A percentile compares a stretch with the other conserved stretches of the same genome.
phyloP scores from a whole-genome alignment of 2,113 vertebrate species.

The Zeus faber region DNA sequence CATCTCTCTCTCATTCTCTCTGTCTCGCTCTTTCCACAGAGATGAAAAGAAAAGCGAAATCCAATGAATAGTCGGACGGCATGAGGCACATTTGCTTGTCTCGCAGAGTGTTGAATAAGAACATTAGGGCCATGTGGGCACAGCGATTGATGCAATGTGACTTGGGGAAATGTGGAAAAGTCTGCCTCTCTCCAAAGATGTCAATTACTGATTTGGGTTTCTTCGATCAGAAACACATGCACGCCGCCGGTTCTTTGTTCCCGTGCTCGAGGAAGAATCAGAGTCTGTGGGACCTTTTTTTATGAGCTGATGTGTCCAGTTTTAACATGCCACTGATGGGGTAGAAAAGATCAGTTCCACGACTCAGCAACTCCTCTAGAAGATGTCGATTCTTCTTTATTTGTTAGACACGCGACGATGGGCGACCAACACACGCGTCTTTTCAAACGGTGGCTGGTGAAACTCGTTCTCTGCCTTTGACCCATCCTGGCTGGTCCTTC shows the following conservation, averaged over 20 bases:
- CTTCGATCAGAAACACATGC: slow-evolving; percentile 52
- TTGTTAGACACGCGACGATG: too few relatives aligned
- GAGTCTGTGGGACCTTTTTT: too few relatives aligned
- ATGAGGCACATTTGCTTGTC: slow-evolving; percentile 7
- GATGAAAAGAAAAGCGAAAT: slow-evolving; percentile 9
- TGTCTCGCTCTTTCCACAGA: neutral
- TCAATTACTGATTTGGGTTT: slow-evolving; percentile 19
- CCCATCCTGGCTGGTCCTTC: too few relatives aligned
- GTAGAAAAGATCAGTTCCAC: too few relatives aligned
- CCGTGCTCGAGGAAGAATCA: neutral
- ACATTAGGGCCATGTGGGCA: slow-evolving; percentile 28
- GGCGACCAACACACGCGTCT: too few relatives aligned
- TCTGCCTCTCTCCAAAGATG: slow-evolving; percentile 33
- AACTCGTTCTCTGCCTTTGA: too few relatives aligned
- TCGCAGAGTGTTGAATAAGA: slow-evolving; percentile 11
- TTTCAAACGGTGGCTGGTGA: too few relatives aligned
- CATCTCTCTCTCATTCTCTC: neutral
- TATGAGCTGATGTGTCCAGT: too few relatives aligned
- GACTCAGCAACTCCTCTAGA: too few relatives aligned
- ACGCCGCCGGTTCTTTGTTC: neutral
- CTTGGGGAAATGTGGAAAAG: slow-evolving; percentile 45
- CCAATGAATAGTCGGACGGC: neutral
- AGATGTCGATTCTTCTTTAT: too few relatives aligned
- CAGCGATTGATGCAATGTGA: slow-evolving; percentile 36
- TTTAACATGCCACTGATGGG: too few relatives aligned